Evolutionary conservation across 2,888 invertebrate species (phyloP).

Genomic region (Fragum sueziense): DNA sequence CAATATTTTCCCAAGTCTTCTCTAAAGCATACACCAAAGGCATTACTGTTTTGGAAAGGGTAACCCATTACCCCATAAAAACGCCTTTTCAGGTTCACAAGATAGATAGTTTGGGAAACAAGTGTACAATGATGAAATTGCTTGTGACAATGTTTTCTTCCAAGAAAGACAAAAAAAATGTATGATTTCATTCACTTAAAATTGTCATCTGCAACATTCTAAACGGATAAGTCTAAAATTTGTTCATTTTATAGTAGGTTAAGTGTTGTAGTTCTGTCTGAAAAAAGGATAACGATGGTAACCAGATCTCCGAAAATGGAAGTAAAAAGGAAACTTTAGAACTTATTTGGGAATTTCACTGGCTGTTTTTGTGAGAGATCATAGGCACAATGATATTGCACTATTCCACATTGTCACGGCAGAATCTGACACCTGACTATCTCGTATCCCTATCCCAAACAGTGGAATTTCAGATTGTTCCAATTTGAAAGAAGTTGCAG

Average conservation of each 20-base stretch:
- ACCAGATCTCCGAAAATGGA: background rate
- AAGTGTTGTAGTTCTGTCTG: too few relatives aligned
- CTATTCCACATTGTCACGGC: background rate
- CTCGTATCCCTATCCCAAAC: too few relatives aligned
- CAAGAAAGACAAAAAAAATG: too few relatives aligned
- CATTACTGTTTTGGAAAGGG: background rate
- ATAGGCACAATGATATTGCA: background rate
- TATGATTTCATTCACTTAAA: too few relatives aligned
- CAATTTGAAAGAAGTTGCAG: too few relatives aligned
- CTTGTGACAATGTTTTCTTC: too few relatives aligned
- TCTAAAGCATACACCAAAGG: background rate
- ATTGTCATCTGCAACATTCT: too few relatives aligned
- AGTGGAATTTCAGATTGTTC: too few relatives aligned
- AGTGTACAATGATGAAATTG: background rate
- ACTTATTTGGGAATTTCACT: conserved; percentile 6
- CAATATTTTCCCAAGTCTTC: background rate
- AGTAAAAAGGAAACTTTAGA: background rate
- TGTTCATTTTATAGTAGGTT: too few relatives aligned
- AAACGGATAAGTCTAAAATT: too few relatives aligned
- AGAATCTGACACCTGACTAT: background rate
- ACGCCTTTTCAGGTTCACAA: background rate
- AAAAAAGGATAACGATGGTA: background rate
- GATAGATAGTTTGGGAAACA: background rate
- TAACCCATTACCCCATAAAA: background rate
- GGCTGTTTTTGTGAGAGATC: background rate